These are phyloP conservation scores for Parazoanthus darwini DNA, from an alignment of 92 coral and sea anemone genomes.

Conservation along the genomic window DNA sequence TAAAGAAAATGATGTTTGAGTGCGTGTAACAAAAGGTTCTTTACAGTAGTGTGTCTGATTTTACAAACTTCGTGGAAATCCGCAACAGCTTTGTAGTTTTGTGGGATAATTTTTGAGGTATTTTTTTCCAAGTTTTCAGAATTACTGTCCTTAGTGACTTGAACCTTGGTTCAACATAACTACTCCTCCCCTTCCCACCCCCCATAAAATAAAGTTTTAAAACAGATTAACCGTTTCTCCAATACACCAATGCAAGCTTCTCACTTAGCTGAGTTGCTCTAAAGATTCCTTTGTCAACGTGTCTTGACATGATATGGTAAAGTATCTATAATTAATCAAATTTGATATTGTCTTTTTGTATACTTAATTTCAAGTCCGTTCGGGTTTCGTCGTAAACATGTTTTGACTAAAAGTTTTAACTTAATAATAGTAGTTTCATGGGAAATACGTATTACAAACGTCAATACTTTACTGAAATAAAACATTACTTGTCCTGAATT, in stretches of 20 bases:
- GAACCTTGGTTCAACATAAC: neutral
- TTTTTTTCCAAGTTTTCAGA: neutral
- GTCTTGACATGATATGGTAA: neutral
- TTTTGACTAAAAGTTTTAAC: neutral
- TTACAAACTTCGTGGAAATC: no score
- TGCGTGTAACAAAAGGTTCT: no score
- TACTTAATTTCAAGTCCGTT: neutral
- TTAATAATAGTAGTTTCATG: neutral
- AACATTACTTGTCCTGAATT: neutral
- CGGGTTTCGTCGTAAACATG: neutral
- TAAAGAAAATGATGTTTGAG: no score
- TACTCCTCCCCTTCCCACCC: neutral
- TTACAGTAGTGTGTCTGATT: no score
- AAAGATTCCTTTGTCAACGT: neutral
- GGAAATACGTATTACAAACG: neutral
- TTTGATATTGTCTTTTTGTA: neutral
- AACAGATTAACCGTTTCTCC: no score
- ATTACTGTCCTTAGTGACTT: no score
- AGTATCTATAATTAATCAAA: constrained; percentile 14
- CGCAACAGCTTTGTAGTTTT: no score
- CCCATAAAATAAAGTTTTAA: neutral
- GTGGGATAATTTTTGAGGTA: no score
- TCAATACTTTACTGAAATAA: neutral
- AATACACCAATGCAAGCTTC: neutral
- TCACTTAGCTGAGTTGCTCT: neutral